Conservation (phyloP, 1,140 invertebrate species). For the Brachionus angularis region DNA sequence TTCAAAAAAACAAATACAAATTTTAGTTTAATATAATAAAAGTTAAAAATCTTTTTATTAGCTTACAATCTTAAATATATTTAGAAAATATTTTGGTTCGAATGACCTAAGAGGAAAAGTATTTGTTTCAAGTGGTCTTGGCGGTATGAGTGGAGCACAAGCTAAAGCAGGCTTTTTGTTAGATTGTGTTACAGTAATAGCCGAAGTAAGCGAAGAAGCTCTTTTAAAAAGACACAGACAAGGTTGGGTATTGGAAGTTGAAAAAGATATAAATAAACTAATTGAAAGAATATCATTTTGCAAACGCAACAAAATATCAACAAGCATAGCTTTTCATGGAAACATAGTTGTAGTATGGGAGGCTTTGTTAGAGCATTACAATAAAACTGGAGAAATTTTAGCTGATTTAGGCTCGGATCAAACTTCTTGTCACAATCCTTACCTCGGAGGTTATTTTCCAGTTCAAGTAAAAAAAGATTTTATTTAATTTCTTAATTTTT, state of each 20-base stretch:
- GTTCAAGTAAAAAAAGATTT: slow-evolving; percentile 56
- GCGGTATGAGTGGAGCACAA: slow-evolving; percentile 68
- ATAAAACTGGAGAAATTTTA: slow-evolving; percentile 62
- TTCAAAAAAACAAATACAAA: no score
- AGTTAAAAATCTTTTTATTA: not conserved
- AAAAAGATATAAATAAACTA: slow-evolving; percentile 60
- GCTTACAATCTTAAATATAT: slow-evolving; percentile 68
- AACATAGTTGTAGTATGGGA: slow-evolving; percentile 65
- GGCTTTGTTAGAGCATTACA: slow-evolving; percentile 60
- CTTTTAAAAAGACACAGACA: slow-evolving; percentile 64
- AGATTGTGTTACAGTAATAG: slow-evolving; percentile 67
- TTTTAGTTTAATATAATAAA: not conserved
- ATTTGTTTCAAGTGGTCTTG: slow-evolving; percentile 42
- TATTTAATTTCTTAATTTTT: not conserved
- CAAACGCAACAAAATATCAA: slow-evolving; percentile 51
- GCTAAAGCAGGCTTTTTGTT: slow-evolving; percentile 67
- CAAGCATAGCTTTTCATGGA: slow-evolving; percentile 66
- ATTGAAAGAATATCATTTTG: slow-evolving; percentile 59
- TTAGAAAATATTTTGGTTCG: slow-evolving; percentile 62
- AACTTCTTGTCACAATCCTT: slow-evolving; percentile 68
- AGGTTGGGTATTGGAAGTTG: slow-evolving; percentile 65
- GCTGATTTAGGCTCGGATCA: slow-evolving; percentile 69
- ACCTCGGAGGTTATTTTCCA: slow-evolving; percentile 67
- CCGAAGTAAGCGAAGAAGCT: slow-evolving; percentile 65
- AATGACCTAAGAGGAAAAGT: slow-evolving; percentile 62